Conservation (phyloP, 2,113 vertebrate genomes). For the Eolophus roseicapilla region DNA sequence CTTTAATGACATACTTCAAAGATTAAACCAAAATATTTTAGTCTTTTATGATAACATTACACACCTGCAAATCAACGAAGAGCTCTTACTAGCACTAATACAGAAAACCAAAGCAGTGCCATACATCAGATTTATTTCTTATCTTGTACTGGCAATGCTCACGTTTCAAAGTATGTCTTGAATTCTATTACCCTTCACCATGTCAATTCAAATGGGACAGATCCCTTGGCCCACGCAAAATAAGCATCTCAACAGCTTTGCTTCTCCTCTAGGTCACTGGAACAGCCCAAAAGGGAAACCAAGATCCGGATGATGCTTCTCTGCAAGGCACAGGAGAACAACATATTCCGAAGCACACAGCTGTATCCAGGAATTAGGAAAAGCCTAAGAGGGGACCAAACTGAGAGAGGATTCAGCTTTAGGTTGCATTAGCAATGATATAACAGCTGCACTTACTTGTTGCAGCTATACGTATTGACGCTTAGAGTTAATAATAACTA, state of each 20-base stretch:
- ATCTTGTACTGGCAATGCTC: neutral
- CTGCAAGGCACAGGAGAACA: neutral
- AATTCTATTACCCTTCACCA: neutral
- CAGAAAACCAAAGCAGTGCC: neutral
- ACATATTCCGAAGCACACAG: neutral
- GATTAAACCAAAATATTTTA: neutral
- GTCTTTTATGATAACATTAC: neutral
- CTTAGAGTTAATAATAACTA: too few relatives aligned
- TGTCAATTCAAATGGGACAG: neutral
- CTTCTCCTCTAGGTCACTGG: neutral
- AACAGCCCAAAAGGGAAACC: neutral
- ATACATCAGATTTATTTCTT: neutral
- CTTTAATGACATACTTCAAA: neutral
- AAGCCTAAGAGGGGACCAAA: neutral
- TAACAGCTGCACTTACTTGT: too few relatives aligned
- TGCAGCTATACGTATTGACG: too few relatives aligned
- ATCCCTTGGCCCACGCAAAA: neutral
- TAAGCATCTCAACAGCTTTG: neutral
- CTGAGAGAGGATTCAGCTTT: neutral
- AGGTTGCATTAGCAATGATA: neutral
- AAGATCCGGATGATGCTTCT: neutral
- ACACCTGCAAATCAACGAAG: neutral
- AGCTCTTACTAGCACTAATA: neutral
- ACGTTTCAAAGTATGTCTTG: neutral
- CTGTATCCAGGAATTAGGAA: neutral